A percentile compares a stretch with the other conserved stretches of the same genome.
phyloP scores from a whole-genome alignment of 2,888 invertebrate genomes.

The Coenonympha glycerion region DNA sequence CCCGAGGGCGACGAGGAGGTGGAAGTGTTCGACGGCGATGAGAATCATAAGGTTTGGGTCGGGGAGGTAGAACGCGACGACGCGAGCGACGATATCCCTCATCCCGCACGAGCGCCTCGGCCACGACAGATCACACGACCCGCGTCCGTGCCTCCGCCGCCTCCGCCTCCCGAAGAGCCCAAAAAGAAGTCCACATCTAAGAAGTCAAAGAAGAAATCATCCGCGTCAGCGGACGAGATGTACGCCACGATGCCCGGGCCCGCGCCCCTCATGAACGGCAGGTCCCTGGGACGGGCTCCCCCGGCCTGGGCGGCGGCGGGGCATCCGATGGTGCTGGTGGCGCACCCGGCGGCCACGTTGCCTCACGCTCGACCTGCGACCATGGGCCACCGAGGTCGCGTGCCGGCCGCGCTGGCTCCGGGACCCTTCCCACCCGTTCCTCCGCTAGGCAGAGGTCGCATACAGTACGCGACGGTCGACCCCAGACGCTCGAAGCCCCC shows the following conservation, averaged over 20 bases:
- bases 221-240: constrained; percentile 76
- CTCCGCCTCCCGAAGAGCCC: constrained; percentile 81
- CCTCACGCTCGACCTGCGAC: constrained; percentile 68
- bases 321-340: constrained; percentile 70
- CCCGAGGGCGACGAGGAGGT: constrained; percentile 81
- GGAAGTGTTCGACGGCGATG: constrained; percentile 91
- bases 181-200: constrained; percentile 77
- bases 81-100: constrained; percentile 81
- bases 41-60: constrained; percentile 96
- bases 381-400: constrained; percentile 74
- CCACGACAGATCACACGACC: constrained; percentile 88
- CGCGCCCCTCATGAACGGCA: constrained; percentile 60
- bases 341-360: constrained; percentile 64
- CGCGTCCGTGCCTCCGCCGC: constrained; percentile 89
- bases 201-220: constrained; percentile 74
- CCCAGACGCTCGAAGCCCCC: constrained; percentile 79
- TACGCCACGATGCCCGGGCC: constrained; percentile 75
- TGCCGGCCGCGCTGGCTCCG: constrained; percentile 75
- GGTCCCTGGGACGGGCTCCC: constrained; percentile 64
- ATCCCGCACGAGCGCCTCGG: constrained; percentile 79
- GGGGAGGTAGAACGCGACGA: constrained; percentile 86
- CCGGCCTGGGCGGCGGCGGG: constrained; percentile 62
- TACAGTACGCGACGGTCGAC: constrained; percentile 79
- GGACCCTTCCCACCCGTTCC: constrained; percentile 61
- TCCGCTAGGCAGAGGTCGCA: constrained; percentile 56